Evolutionary conservation across 2,797 vertebrate species (phyloP), one percentile per base, ranked within the genome.

Genomic region (Odontamblyopus rebecca): DNA sequence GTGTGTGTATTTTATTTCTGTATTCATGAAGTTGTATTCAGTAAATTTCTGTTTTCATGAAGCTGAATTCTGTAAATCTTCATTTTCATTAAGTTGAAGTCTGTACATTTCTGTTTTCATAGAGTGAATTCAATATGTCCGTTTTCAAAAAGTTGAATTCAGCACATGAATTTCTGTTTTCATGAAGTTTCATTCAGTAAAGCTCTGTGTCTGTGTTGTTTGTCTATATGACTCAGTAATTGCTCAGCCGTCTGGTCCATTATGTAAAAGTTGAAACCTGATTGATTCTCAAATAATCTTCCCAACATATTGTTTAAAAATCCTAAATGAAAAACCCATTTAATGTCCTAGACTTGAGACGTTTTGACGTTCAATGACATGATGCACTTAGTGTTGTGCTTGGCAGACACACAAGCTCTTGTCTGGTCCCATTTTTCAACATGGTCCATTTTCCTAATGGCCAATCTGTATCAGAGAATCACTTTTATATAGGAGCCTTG

Each of bases 401-500:
- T 48, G 62, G 62, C 62, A 44, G 0, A 26, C 41, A 27, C 38
- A 38, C 32, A 65, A 15, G 23, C 41, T 15, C 41, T 65, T 65
- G 41, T 65, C 62, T 65, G 26, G 38, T 48, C 38, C n/a, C n/a
- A 26, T 65, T 48, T 44, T 16, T 44, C 62, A 65, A 26, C 62
- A 27, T 44, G 41, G 38, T 65, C 62, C 32, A 54, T 67, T 67
- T 67, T 67, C 48, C 65, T 51, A 67, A 67, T 67, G 48, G 48
- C 44, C 27, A 51, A 29, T 67, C 65, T 51, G 23, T 6, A 65
- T 35, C 62, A 65, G 11, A 65, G 38, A 48, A 54, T n/a, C 53
- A 54, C 8, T 54, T 54, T 38, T 48, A 44, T 65, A 26, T 26
- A 35, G 5, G 8, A 62, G 32, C 29, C 44, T 48, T 48, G 19